phyloP scores from a whole-genome alignment of 2,113 vertebrate species.

The Indicator indicator region DNA sequence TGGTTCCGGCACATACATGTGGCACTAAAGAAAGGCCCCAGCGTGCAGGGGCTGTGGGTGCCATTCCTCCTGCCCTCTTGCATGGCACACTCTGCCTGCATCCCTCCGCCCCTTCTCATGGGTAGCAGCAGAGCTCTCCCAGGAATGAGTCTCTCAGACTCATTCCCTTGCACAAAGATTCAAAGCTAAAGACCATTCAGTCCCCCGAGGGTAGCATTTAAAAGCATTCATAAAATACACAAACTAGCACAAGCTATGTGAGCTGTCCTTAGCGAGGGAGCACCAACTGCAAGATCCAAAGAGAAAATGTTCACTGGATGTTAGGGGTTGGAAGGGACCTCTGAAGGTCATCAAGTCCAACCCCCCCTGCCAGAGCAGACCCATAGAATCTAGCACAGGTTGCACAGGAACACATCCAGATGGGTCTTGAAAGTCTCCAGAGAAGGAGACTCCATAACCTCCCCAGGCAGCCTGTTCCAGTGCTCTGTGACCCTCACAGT shows the following conservation, averaged over 20 bases:
- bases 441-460: no score
- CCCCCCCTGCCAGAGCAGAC: no score
- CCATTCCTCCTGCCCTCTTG: neutral
- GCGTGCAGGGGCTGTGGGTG: neutral
- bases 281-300: neutral
- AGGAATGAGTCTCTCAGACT: neutral
- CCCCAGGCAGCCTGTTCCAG: no score
- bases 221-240: neutral
- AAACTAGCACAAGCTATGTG: fast-evolving
- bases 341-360: no score
- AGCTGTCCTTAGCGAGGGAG: neutral
- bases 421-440: no score
- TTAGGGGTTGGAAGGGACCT: no score
- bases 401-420: no score
- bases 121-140: neutral
- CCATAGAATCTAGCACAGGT: no score
- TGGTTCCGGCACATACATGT: neutral
- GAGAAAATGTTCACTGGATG: no score
- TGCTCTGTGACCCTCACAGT: no score
- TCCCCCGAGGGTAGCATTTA: neutral
- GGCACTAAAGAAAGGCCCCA: neutral
- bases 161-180: fast-evolving
- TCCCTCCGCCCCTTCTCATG: neutral
- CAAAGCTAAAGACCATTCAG: neutral
- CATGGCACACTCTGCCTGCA: fast-evolving